Evolutionary conservation across 2,113 vertebrate species (phyloP).

Genomic region (Geococcyx californianus): DNA sequence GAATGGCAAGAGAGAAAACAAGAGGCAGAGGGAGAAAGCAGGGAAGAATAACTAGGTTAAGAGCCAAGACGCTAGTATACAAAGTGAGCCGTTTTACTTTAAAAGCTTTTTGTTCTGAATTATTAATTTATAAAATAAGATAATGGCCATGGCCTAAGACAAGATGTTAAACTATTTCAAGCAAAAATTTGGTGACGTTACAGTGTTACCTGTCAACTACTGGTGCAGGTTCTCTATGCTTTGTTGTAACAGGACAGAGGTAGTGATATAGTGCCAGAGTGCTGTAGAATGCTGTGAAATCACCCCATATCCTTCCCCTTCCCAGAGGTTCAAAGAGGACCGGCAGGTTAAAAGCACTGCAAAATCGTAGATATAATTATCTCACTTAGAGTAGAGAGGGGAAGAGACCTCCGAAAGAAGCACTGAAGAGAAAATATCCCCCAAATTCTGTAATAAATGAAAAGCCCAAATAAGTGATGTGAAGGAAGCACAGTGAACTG

Average conservation of each 20-base stretch:
- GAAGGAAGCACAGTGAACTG: neutral
- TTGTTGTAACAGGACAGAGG: neutral
- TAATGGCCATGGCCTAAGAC: neutral
- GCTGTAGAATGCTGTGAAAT: neutral
- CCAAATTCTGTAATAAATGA: neutral
- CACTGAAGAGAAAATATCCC: neutral
- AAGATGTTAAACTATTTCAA: neutral
- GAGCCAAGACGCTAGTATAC: neutral
- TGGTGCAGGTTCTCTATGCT: rapidly evolving
- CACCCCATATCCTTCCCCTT: too few species aligned
- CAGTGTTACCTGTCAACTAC: neutral
- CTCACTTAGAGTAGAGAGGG: neutral
- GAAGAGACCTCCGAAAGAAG: neutral
- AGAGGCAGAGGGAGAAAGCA: neutral
- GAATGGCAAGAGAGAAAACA: neutral
- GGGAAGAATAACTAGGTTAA: neutral
- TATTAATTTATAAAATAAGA: neutral
- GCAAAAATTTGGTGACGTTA: neutral
- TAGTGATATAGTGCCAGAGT: neutral
- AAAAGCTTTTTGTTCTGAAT: neutral
- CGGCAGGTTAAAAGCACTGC: neutral
- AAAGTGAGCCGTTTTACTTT: neutral
- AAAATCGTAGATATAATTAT: neutral
- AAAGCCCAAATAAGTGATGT: neutral
- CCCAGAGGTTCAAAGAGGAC: neutral